These are phyloP conservation scores for Trachelus tabidus DNA, from an alignment of 2,888 invertebrate genomes.

Conservation along the genomic window DNA sequence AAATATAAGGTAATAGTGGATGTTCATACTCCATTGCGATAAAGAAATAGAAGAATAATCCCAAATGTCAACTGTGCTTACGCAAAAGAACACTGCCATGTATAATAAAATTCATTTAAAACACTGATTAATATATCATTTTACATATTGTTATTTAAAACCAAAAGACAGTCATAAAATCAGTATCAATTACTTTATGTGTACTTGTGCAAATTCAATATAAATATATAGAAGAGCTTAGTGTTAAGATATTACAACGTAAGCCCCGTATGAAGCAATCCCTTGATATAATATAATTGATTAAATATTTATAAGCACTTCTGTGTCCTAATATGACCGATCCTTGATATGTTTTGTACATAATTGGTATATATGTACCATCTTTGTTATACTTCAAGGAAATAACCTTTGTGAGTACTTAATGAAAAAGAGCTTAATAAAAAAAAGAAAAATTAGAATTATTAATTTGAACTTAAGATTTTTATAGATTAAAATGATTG, in stretches of 20 bases:
- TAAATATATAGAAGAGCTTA: not conserved
- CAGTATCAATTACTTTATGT: not conserved
- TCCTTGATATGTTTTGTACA: not conserved
- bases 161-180: not conserved
- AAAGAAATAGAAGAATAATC: not conserved
- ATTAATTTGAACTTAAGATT: not conserved
- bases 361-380: not conserved
- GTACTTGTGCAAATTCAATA: not conserved
- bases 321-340: not conserved
- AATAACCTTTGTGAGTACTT: not conserved
- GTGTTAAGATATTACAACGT: not conserved
- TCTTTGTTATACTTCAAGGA: not conserved
- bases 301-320: not conserved
- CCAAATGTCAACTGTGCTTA: not conserved
- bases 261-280: not conserved
- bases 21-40: not conserved
- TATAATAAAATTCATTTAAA: not conserved
- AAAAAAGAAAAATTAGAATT: not conserved
- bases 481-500: not conserved
- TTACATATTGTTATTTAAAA: not conserved
- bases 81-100: not conserved
- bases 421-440: not conserved
- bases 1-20: not conserved
- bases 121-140: not conserved
- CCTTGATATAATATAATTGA: not conserved